phyloP scores from a whole-genome alignment of 1,140 invertebrate species.

The Lasioglossum baleicum region DNA sequence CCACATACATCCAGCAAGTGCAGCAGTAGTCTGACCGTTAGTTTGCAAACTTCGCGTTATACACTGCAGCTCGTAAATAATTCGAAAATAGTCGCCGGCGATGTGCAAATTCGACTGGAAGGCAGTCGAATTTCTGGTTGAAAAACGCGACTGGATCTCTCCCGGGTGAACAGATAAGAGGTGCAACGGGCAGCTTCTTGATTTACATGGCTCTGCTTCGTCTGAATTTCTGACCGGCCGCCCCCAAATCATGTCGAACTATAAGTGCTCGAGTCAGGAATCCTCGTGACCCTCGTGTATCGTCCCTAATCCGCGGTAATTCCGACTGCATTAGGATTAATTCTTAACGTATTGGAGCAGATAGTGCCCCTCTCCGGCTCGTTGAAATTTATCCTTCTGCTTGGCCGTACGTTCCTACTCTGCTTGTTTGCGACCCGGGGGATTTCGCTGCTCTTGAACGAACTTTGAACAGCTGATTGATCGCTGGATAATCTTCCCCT shows the following conservation, averaged over 20 bases:
- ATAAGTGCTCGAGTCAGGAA: constrained; percentile 25
- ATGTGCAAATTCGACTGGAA: constrained; percentile 22
- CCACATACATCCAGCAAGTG: too few species aligned
- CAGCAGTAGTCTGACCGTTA: too few species aligned
- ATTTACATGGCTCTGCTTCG: constrained; percentile 54
- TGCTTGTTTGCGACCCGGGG: too few species aligned
- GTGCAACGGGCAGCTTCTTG: constrained; percentile 48
- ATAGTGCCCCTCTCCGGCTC: too few species aligned
- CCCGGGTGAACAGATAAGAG: constrained; percentile 10
- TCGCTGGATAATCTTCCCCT: too few species aligned
- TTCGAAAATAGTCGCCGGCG: constrained; percentile 25
- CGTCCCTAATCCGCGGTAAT: constrained; percentile 20
- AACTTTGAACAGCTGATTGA: too few species aligned
- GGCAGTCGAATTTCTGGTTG: background rate
- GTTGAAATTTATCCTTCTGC: too few species aligned
- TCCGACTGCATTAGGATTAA: constrained; percentile 51
- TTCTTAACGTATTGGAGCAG: constrained; percentile 40
- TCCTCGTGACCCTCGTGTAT: constrained; percentile 20
- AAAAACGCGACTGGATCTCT: constrained; percentile 9
- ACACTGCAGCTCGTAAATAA: background rate
- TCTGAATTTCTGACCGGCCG: constrained; percentile 44
- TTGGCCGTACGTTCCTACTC: too few species aligned
- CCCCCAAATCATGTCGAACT: constrained; percentile 34
- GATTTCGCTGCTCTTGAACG: too few species aligned
- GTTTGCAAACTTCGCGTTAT: background rate